Evolutionary conservation across 1,140 invertebrate species (phyloP).

Genomic region (Planococcus citri): DNA sequence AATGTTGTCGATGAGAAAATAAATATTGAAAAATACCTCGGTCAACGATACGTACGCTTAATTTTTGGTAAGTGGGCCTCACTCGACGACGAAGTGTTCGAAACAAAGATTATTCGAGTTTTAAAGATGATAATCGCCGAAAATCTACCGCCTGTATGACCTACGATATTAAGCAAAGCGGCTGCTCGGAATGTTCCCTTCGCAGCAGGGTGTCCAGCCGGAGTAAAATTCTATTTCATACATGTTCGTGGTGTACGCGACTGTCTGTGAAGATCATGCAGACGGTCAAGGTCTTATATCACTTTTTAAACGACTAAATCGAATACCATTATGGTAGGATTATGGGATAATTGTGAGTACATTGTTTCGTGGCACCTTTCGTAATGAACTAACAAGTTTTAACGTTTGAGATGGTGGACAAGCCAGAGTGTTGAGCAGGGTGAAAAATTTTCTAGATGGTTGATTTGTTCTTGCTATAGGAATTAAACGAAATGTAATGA

Average conservation of each 20-base stretch:
- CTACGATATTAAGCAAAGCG: not conserved
- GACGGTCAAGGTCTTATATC: slow-evolving; percentile 6
- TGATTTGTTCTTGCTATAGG: too few species aligned
- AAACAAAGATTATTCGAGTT: too few species aligned
- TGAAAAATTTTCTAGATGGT: not conserved
- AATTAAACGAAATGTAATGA: too few species aligned
- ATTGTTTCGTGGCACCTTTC: not conserved
- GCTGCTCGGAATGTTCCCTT: not conserved
- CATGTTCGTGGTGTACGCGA: not conserved
- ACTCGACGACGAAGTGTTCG: too few species aligned
- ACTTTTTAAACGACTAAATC: not conserved
- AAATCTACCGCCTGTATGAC: not conserved
- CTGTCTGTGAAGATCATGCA: not conserved
- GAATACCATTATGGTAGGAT: slow-evolving; percentile 1
- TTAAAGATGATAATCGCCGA: not conserved
- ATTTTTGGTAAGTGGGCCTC: too few species aligned
- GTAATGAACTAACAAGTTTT: not conserved
- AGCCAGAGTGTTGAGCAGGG: not conserved
- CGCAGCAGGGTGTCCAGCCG: not conserved
- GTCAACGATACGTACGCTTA: too few species aligned
- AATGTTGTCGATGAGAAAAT: too few species aligned
- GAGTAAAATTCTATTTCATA: not conserved
- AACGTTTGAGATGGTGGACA: too few species aligned
- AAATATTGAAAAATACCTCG: too few species aligned
- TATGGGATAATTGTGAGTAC: not conserved